These are phyloP conservation scores for Tenthredo livida DNA, from an alignment of 2,888 invertebrate genomes.

Conservation along the genomic window DNA sequence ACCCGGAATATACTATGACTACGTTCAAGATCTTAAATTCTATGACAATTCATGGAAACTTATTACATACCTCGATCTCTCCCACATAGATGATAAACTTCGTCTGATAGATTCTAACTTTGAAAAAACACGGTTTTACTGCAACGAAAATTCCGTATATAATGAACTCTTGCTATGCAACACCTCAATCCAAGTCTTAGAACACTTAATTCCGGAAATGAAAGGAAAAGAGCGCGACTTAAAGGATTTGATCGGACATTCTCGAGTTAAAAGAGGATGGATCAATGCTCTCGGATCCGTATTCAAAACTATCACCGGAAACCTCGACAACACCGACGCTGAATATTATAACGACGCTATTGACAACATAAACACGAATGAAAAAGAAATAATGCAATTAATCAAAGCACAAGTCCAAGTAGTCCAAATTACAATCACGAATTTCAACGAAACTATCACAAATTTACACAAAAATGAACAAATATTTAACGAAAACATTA, in stretches of 20 bases:
- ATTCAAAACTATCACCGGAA: slow-evolving; percentile 43
- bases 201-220: slow-evolving; percentile 7
- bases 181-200: background rate
- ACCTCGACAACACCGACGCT: slow-evolving; percentile 53
- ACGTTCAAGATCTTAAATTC: slow-evolving; percentile 50
- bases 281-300: slow-evolving; percentile 46
- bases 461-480: slow-evolving; percentile 58
- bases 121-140: background rate
- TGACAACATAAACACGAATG: slow-evolving; percentile 55
- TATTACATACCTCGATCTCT: slow-evolving; percentile 41
- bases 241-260: background rate
- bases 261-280: slow-evolving; percentile 42
- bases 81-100: slow-evolving; percentile 40
- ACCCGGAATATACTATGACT: slow-evolving; percentile 56
- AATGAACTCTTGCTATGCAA: slow-evolving; percentile 12
- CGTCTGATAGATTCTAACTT: slow-evolving; percentile 23
- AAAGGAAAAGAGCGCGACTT: slow-evolving; percentile 14
- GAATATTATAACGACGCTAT: slow-evolving; percentile 58
- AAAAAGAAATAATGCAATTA: slow-evolving; percentile 55
- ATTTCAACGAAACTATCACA: slow-evolving; percentile 50
- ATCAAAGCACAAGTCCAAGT: slow-evolving; percentile 61
- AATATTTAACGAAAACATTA: slow-evolving; percentile 58
- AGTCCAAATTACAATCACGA: slow-evolving; percentile 57
- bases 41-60: slow-evolving; percentile 50
- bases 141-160: background rate